Evolutionary conservation across 2,113 vertebrate species (phyloP).

Genomic region (Propithecus coquereli): DNA sequence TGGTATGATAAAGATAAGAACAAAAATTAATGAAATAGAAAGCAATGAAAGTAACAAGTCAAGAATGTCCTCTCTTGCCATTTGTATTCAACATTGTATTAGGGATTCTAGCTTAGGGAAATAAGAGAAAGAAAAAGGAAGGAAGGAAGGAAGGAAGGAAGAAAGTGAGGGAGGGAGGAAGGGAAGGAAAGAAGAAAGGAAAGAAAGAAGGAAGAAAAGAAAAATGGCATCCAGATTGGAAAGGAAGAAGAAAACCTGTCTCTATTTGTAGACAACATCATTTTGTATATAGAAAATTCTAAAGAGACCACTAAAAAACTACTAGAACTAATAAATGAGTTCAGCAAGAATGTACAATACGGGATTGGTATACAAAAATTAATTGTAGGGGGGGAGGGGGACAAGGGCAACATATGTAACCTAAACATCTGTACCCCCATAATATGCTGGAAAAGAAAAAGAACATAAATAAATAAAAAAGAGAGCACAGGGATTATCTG

Average conservation of each 20-base stretch:
- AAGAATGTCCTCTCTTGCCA: background rate
- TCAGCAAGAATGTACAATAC: background rate
- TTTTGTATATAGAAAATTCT: background rate
- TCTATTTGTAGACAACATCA: background rate
- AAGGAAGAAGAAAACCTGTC: background rate
- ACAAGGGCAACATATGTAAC: too few species aligned
- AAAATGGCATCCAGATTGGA: background rate
- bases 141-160: too few species aligned
- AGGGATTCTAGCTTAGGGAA: background rate
- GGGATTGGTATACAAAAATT: background rate
- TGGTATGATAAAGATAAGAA: background rate
- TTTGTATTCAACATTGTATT: background rate
- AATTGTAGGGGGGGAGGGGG: background rate
- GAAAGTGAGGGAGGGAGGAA: too few species aligned
- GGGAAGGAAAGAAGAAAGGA: too few species aligned
- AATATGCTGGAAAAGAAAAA: too few species aligned
- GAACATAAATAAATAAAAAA: too few species aligned
- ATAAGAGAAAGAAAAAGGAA: background rate
- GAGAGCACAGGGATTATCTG: too few species aligned
- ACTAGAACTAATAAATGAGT: background rate
- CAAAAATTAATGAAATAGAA: slow-evolving; percentile 9
- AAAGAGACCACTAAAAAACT: background rate
- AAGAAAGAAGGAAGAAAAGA: background rate
- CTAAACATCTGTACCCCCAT: too few species aligned
- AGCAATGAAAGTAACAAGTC: background rate